Evolutionary conservation across 2,113 vertebrate species (phyloP), one percentile per base, ranked within the genome.

Genomic region (Chiloscyllium plagiosum): DNA sequence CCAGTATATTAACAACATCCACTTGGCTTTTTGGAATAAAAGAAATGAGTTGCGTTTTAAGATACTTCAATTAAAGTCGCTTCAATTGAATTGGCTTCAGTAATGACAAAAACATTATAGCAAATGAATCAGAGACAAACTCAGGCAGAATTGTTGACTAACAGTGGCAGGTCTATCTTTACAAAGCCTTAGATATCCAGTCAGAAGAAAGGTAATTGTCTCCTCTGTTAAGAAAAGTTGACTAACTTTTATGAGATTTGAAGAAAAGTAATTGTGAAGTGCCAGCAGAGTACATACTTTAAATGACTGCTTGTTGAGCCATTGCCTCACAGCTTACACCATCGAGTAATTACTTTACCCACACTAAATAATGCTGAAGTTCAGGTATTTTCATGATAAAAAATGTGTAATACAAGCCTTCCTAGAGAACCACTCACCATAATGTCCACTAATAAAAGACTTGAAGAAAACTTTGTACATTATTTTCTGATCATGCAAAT

Each of bases 311-410:
- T 52, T 33, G 17, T 26, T 26, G 29, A 85, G 68, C 76, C 20
- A 95, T 47, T 83, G 50, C 93, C 68, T 52, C 96, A 96, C 96
- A 96, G 96, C 96, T 95, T 95, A 96, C 96, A 97, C 96, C 85
- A 95, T 26, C 95, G 96, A 96, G 96, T 96, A 96, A 96, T 2
- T 52, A 96, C 56, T 29, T 96, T 61, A 96, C 96, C 96, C 65
- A 96, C 76, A 94, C 96, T 96, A 85, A 78, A 20, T 19, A 24
- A 80, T 96, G 72, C 96, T 96, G 96, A 83, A 96, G 96, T 96
- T 93, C 96, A 72, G 68, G 33, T 95, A 17, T 47, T 83, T 96
- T 96, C 95, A 96, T 96, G 95, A 96, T 22, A 42, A 87, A 86
- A 89, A 72, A 96, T 96, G 96, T 96, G 86, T 95, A 95, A 89